Conservation (phyloP, 2,888 invertebrate genomes). For the Melangyna quadrimaculata region DNA sequence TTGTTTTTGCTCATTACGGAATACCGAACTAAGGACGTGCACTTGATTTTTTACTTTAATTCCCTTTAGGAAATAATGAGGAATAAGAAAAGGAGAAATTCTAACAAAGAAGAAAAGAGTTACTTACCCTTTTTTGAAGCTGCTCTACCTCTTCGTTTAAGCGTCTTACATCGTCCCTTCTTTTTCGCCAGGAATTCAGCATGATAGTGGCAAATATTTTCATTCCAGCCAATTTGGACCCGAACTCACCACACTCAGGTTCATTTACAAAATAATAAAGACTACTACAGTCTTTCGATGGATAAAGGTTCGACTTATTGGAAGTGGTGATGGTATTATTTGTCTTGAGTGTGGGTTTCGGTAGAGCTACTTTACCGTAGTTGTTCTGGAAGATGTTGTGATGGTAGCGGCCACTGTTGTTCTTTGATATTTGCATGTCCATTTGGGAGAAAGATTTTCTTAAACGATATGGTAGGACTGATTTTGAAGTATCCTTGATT, state of each 20-base stretch:
- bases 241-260: conserved; percentile 49
- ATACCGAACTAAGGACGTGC: conserved; percentile 76
- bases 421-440: conserved; percentile 76
- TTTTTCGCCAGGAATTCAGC: conserved; percentile 77
- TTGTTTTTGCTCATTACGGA: conserved; percentile 77
- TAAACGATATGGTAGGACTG: conserved; percentile 55
- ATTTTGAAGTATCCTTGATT: conserved; percentile 26
- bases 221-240: conserved; percentile 75
- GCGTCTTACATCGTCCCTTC: conserved; percentile 75
- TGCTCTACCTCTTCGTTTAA: conserved; percentile 73
- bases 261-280: conserved; percentile 49
- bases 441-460: conserved; percentile 78
- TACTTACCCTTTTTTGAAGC: conserved; percentile 73
- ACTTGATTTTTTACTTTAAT: conserved; percentile 75
- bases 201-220: conserved; percentile 76
- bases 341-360: not conserved
- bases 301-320: not conserved
- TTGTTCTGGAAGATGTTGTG: not conserved
- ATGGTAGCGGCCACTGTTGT: not conserved
- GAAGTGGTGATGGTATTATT: not conserved
- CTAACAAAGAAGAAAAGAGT: not conserved
- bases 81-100: not conserved
- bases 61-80: not conserved
- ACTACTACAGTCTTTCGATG: conserved; percentile 3
- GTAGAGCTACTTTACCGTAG: not conserved